A percentile compares a stretch with the other conserved stretches of the same genome.
Evolutionary conservation across 2,113 vertebrate genomes (phyloP).

Genomic region (Choloepus hoffmanni): DNA sequence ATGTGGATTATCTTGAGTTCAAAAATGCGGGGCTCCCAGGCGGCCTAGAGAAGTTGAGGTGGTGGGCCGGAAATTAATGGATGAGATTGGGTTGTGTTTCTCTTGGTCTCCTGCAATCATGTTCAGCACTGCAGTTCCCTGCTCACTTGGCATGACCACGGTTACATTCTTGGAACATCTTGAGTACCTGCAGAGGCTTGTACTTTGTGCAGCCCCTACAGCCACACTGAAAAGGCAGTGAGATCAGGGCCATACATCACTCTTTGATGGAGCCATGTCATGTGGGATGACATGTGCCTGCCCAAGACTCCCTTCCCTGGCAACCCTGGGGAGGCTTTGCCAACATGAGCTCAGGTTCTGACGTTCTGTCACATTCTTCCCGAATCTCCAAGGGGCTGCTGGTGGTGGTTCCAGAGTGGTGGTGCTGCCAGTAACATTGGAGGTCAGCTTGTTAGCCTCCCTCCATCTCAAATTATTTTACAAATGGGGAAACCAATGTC

Average conservation of each 20-base stretch:
- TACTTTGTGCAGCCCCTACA: neutral
- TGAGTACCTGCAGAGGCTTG: neutral
- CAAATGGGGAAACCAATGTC: neutral
- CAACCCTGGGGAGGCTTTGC: neutral
- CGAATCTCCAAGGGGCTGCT: neutral
- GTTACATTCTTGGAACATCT: neutral
- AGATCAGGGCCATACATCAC: neutral
- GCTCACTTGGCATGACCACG: accelerated
- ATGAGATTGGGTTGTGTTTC: neutral
- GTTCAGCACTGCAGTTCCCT: accelerated
- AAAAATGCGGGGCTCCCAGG: constrained; percentile 16
- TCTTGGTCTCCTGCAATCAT: neutral
- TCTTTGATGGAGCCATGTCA: neutral
- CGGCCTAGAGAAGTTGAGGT: neutral
- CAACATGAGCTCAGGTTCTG: neutral
- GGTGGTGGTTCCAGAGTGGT: too few relatives aligned
- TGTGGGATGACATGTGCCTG: neutral
- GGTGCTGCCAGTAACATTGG: neutral
- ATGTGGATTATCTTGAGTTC: neutral
- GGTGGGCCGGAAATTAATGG: neutral
- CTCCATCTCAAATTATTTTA: neutral
- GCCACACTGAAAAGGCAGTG: neutral
- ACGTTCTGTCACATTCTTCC: accelerated
- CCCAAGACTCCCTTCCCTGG: neutral
- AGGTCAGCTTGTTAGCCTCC: neutral